Base-by-base conservation (phyloP, 2,888 invertebrate species). In the Agrotis exclamationis region DNA sequence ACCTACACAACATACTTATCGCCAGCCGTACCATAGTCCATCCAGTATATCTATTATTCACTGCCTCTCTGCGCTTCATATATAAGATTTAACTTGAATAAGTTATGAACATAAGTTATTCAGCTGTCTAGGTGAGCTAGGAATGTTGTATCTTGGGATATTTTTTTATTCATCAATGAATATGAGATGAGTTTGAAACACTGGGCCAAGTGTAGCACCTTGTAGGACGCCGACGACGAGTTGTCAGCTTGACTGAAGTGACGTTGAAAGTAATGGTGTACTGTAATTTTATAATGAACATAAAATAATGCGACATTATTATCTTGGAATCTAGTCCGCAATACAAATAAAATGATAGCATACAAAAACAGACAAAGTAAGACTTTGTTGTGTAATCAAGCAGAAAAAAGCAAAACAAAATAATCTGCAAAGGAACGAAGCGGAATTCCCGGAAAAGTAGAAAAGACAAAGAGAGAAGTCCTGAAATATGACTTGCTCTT, bases 401-500 rank as follows among this genome's bases (percentile, higher is more conserved):
- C 64, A 79, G 63, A 54, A 76, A 79, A 78, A 79, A 53, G 58
- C 62, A 64, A 81, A 80, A 74, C 68, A 72, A 73, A 77, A 80
- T 80, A 77, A 84, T 77, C 57, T 74, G 70, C 47, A 76, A 76
- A 67, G 70, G 70, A 83, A 79, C 44, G 71, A 16, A 66, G 65
- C 71, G 72, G 72, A 69, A 73, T 67, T 63, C 64, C 53, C 71
- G 63, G 72, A 56, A 70, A 66, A 71, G 65, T 56, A 63, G 56
- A 82, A 70, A 80, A 81, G 80, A 81, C 81, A 81, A 81, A 76
- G 83, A 64, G 83, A 66, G 70, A 64, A 50, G 58, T 75, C 79
- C 68, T 81, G 72, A 81, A 79, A 80, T 76, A 76, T 81, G 83
- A 82, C 76, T 81, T 69, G 80, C 80, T 75, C 69, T 83, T 82